phyloP scores from a whole-genome alignment of 2,888 invertebrate genomes.

The Chloroclystis v-ata region DNA sequence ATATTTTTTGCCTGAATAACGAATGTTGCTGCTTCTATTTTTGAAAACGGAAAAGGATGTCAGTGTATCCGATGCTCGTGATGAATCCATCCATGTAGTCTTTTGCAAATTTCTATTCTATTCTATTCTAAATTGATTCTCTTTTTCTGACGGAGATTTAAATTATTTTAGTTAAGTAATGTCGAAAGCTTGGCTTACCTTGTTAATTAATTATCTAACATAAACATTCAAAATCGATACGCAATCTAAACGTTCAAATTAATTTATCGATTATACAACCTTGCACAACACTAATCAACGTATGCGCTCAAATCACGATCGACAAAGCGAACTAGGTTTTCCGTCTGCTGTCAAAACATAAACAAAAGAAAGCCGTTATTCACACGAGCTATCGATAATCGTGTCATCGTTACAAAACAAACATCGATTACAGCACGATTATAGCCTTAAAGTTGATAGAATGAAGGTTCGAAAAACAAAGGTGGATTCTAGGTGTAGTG shows the following conservation, averaged over 20 bases:
- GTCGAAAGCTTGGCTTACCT: too few relatives aligned
- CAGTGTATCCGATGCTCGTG: not conserved
- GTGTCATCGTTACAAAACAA: constrained; percentile 40
- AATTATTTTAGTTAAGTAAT: too few relatives aligned
- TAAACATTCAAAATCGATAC: not conserved
- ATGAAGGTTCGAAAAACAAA: constrained; percentile 10
- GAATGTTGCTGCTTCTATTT: constrained; percentile 31
- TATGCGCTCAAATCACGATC: constrained; percentile 7
- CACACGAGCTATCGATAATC: constrained; percentile 44
- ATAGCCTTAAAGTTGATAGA: constrained; percentile 22
- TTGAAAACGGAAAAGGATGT: constrained; percentile 6
- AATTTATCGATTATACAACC: constrained; percentile 7
- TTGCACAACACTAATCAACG: constrained; percentile 22
- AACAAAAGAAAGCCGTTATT: constrained; percentile 60
- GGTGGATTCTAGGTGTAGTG: constrained; percentile 46
- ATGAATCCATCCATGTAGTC: too few relatives aligned
- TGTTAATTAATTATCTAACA: not conserved
- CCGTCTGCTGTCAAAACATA: constrained; percentile 35
- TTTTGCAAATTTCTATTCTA: too few relatives aligned
- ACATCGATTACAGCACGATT: constrained; percentile 4
- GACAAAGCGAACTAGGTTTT: constrained; percentile 24
- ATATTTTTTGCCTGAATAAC: constrained; percentile 35
- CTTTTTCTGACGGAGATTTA: too few relatives aligned
- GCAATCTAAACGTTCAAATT: not conserved
- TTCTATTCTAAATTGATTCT: too few relatives aligned